Conservation (phyloP, 2,888 invertebrate genomes). For the Drosophila cognata region DNA sequence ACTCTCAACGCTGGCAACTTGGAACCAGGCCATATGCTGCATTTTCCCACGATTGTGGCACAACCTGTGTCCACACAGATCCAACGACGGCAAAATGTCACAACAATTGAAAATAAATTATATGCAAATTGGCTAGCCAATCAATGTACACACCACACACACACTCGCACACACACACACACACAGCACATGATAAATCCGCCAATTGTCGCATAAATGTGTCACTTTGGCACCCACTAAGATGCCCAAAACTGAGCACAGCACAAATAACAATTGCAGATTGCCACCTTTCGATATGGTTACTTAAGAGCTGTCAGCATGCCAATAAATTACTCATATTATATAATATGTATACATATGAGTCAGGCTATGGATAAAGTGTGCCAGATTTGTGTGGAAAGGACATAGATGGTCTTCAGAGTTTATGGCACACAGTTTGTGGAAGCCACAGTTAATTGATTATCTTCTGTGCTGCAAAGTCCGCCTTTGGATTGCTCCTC, state of each 20-base stretch:
- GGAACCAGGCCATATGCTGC: conserved; percentile 29
- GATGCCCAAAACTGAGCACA: conserved; percentile 42
- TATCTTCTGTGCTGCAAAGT: neutral
- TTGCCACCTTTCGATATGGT: conserved; percentile 22
- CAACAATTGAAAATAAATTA: conserved; percentile 79
- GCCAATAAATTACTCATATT: conserved; percentile 11
- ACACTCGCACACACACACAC: conserved; percentile 15
- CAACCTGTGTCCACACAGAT: conserved; percentile 55
- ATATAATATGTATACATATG: neutral
- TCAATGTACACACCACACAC: conserved; percentile 36
- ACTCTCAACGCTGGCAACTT: conserved; percentile 7
- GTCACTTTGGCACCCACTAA: conserved; percentile 51
- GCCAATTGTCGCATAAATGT: conserved; percentile 44
- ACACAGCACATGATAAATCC: conserved; percentile 41
- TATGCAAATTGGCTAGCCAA: conserved; percentile 75
- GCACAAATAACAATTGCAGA: conserved; percentile 10
- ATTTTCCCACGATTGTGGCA: conserved; percentile 66
- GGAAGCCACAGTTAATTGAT: neutral
- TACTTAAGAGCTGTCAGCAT: conserved; percentile 44
- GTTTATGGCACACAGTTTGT: neutral
- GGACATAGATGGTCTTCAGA: neutral
- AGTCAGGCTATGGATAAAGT: neutral
- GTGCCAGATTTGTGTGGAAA: neutral
- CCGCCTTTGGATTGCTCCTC: neutral
- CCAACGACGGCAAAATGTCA: conserved; percentile 63